phyloP scores from a whole-genome alignment of 2,888 invertebrate genomes.

The Pteria penguin region DNA sequence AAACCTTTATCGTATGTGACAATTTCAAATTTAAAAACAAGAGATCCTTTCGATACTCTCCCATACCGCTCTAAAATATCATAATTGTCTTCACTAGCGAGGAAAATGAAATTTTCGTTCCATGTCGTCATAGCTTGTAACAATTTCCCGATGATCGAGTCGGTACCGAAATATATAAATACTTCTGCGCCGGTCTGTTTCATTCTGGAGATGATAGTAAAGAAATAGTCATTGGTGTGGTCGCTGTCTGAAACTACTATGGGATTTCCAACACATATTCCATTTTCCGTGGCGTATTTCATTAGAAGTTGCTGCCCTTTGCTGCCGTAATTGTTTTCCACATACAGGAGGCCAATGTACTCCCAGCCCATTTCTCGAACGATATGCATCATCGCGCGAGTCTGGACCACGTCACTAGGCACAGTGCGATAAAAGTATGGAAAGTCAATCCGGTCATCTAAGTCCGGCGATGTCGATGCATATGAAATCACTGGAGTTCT shows the following conservation, averaged over 20 bases:
- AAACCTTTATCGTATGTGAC: conserved; percentile 37
- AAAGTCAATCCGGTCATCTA: conserved; percentile 68
- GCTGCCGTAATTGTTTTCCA: conserved; percentile 73
- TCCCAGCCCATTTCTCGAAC: conserved; percentile 66
- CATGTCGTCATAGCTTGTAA: conserved; percentile 48
- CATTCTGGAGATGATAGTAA: conserved; percentile 38
- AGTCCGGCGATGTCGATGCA: conserved; percentile 68
- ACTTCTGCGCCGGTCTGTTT: conserved; percentile 57
- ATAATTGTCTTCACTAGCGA: conserved; percentile 72
- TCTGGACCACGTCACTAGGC: conserved; percentile 73
- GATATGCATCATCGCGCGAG: conserved; percentile 65
- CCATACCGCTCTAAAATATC: conserved; percentile 54
- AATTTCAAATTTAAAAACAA: conserved; percentile 46
- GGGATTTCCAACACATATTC: conserved; percentile 68
- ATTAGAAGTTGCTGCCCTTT: conserved; percentile 67
- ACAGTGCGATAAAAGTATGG: conserved; percentile 75
- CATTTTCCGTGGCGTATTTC: conserved; percentile 50
- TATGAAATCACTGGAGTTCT: conserved; percentile 71
- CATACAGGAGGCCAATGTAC: conserved; percentile 70
- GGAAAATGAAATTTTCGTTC: conserved; percentile 60
- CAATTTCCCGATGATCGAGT: conserved; percentile 56
- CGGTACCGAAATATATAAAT: conserved; percentile 74
- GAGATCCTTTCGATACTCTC: conserved; percentile 58
- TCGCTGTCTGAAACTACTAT: conserved; percentile 56
- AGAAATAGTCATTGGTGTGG: conserved; percentile 44